Evolutionary conservation across 53 echinoderm and acorn worm species (phyloP).

Genomic region (Crossaster papposus): DNA sequence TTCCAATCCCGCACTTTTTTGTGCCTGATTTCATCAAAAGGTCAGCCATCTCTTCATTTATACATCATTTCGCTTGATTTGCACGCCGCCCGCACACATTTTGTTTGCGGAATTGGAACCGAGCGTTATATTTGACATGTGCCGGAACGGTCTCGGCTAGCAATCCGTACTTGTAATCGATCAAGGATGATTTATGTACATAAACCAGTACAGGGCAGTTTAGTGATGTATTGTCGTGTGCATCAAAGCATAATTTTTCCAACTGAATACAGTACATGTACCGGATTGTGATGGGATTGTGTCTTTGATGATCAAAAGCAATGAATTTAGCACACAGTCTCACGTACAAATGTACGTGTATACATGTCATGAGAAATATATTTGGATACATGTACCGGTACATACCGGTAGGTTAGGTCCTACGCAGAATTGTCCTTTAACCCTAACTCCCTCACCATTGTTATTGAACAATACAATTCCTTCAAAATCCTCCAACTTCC

Average conservation of each 20-base stretch:
- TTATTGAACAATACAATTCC: too few relatives aligned
- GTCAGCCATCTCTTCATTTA: not conserved
- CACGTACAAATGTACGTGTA: too few relatives aligned
- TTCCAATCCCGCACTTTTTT: not conserved
- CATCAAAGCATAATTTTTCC: not conserved
- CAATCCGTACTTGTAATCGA: conserved; percentile 22
- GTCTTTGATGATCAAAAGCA: too few relatives aligned
- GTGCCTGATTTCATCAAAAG: not conserved
- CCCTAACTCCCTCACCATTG: too few relatives aligned
- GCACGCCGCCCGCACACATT: not conserved
- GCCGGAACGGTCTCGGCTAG: not conserved
- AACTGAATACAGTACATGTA: not conserved
- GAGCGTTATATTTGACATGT: not conserved
- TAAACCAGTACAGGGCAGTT: not conserved
- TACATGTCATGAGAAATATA: too few relatives aligned
- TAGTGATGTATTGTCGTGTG: not conserved
- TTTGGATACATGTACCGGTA: too few relatives aligned
- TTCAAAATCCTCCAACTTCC: too few relatives aligned
- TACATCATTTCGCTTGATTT: not conserved
- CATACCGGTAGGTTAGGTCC: too few relatives aligned
- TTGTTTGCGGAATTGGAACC: not conserved
- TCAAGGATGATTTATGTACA: conserved; percentile 29
- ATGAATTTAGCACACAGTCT: too few relatives aligned
- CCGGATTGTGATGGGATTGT: too few relatives aligned
- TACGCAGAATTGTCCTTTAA: too few relatives aligned